Evolutionary conservation across 2,113 vertebrate genomes (phyloP).

Genomic region (Bubalus kerabau): DNA sequence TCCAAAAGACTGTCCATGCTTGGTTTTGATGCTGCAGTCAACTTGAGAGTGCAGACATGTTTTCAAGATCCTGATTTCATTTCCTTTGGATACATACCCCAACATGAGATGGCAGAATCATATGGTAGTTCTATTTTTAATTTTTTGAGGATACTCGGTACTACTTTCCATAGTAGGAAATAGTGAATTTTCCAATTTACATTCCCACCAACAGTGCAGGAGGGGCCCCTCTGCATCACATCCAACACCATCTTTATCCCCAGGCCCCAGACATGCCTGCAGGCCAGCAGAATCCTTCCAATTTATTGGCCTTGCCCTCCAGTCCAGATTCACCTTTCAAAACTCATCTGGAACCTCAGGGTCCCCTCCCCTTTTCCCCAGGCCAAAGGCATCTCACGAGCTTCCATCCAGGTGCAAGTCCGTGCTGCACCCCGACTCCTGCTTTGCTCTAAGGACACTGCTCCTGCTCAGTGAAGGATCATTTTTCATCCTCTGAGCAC

Average conservation of each 20-base stretch:
- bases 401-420: background rate
- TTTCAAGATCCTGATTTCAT: background rate
- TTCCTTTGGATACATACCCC: background rate
- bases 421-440: fast-evolving
- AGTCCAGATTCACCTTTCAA: background rate
- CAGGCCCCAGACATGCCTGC: background rate
- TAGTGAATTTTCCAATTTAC: background rate
- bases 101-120: background rate
- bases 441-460: background rate
- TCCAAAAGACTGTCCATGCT: background rate
- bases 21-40: background rate
- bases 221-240: background rate
- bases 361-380: fast-evolving
- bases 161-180: background rate
- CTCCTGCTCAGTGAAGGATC: background rate
- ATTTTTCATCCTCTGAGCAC: background rate
- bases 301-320: background rate
- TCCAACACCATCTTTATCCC: fast-evolving
- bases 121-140: background rate
- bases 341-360: background rate
- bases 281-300: fast-evolving
- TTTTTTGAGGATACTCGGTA: background rate
- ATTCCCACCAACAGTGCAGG: background rate
- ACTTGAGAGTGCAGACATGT: too few relatives aligned
- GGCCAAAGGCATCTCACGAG: background rate